Base-by-base conservation (phyloP, 2,797 vertebrate genomes). In the Etheostoma perlongum region DNA sequence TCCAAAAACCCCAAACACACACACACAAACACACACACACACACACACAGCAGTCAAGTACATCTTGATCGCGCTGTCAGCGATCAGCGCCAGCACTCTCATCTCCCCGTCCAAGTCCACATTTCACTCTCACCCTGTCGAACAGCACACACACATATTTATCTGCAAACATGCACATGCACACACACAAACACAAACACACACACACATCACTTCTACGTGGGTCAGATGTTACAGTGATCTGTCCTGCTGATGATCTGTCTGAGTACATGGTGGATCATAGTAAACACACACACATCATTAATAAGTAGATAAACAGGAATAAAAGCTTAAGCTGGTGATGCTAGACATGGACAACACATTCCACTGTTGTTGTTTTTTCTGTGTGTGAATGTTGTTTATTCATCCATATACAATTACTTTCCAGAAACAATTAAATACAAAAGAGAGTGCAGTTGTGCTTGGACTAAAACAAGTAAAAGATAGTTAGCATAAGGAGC, bases 41-140 rank as follows among this genome's bases (percentile, higher is more conserved):
- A 78, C 72, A 74, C 72, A 69, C 73, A 70, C 57, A 86, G 72
- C 92, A 95, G 93, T 94, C 78, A 93, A 95, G 92, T 94, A 97
- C 95, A 95, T 97, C 96, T 97, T 96, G 96, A 97, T 97, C 95
- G 92, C 89, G 58, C 75, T 96, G 96, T 96, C 95, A 96, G 83
- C 74, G 91, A 90, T 91, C 91, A 92, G 95, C 87, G 87, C 69
- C 90, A 91, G 89, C 84, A 42, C 72, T 76, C 83, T 88, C 75
- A 71, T 90, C 88, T 85, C 81, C 78, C 55, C 53, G 66, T 88
- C 86, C 87, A 83, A 87, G 76, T 89, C 83, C 84, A 91, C 93
- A 91, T 94, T 92, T 92, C 90, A 91, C 82, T 83, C 86, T 88
- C 83, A 84, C 88, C 85, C 84, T 77, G 85, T 89, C 87, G 83